Evolutionary conservation across 2,888 invertebrate species (phyloP).

Genomic region (Cantharis lateralis): DNA sequence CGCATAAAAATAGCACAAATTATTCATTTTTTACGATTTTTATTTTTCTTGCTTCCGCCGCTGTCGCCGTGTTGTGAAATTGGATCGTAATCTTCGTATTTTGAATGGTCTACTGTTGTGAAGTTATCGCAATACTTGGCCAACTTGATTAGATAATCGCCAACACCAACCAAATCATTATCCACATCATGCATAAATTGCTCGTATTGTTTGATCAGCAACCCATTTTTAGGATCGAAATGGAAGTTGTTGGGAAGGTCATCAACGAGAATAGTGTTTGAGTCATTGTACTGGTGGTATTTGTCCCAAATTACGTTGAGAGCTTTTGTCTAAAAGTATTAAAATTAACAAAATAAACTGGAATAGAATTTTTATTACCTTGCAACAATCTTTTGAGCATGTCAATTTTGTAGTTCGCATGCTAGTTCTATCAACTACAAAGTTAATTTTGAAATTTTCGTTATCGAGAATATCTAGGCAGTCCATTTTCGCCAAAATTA

Average conservation of each 20-base stretch:
- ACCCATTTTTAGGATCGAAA: neutral
- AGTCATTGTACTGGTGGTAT: neutral
- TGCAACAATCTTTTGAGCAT: neutral
- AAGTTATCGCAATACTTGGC: neutral
- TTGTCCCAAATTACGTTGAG: neutral
- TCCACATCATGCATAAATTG: neutral
- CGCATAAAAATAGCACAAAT: too few species aligned
- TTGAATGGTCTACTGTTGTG: neutral
- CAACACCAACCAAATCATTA: neutral
- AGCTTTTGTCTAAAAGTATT: neutral
- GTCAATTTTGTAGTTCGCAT: neutral
- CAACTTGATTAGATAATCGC: neutral
- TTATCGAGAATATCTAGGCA: neutral
- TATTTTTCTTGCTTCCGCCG: too few species aligned
- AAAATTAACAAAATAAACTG: neutral
- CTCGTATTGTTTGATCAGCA: neutral
- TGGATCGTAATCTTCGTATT: neutral
- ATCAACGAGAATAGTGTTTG: neutral
- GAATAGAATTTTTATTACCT: neutral
- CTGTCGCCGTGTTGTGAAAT: neutral
- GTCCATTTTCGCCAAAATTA: neutral
- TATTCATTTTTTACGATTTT: too few species aligned
- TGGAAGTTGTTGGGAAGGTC: neutral
- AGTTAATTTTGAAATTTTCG: neutral
- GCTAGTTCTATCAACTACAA: neutral